These are phyloP conservation scores for Poeciliopsis gracilis DNA, from an alignment of 2,797 vertebrate species.

Conservation along the genomic window DNA sequence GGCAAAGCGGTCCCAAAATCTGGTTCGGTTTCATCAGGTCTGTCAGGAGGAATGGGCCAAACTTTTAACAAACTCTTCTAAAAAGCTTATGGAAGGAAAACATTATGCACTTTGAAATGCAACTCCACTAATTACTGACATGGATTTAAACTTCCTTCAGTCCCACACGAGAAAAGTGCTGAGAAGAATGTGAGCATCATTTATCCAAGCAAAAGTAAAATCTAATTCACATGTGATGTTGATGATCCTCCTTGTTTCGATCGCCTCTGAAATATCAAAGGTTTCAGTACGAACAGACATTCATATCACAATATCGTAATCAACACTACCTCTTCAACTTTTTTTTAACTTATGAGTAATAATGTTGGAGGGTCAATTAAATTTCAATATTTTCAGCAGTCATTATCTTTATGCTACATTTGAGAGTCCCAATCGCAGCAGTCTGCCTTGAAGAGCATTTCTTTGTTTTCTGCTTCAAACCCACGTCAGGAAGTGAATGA, in stretches of 20 bases:
- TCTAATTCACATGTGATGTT: neutral
- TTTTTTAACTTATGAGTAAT: constrained; percentile 27
- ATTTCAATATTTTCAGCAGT: constrained; percentile 20
- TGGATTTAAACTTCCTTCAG: neutral
- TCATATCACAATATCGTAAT: neutral
- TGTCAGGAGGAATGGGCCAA: neutral
- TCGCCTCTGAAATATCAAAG: neutral
- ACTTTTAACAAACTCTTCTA: neutral
- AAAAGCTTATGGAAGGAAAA: neutral
- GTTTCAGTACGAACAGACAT: neutral
- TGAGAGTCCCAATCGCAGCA: constrained; percentile 40
- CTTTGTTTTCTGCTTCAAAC: constrained; percentile 57
- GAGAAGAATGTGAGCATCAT: neutral
- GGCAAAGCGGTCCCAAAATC: neutral
- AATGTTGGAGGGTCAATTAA: constrained; percentile 30
- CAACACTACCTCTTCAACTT: neutral
- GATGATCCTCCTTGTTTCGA: neutral
- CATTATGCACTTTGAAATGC: neutral
- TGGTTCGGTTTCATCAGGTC: neutral
- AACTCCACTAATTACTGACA: neutral
- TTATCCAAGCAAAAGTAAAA: neutral
- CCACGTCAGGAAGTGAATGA: constrained; percentile 60
- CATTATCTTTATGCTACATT: constrained; percentile 48
- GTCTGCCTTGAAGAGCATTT: constrained; percentile 48
- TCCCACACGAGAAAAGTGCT: neutral